phyloP scores from a whole-genome alignment of 2,888 invertebrate species.

The Tubulanus polymorphus region DNA sequence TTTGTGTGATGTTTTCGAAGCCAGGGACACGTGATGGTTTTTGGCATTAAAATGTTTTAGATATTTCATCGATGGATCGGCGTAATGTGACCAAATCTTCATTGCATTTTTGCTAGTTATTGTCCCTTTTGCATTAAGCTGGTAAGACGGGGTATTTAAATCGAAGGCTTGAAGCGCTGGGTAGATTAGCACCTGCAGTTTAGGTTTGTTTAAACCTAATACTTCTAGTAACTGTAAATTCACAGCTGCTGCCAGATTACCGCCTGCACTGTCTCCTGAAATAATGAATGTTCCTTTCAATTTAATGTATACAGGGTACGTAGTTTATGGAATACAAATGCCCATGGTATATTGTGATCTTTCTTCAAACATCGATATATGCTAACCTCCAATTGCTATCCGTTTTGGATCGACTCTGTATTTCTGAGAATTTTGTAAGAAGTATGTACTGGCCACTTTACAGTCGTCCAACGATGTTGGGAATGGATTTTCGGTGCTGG shows the following conservation, averaged over 20 bases:
- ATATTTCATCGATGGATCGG: conserved; percentile 24
- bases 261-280: conserved; percentile 9
- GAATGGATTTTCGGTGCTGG: conserved; percentile 1
- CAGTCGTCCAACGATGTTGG: conserved; percentile 1
- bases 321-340: no score
- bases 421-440: no score
- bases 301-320: no score
- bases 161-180: conserved; percentile 50
- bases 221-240: not conserved
- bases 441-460: not conserved
- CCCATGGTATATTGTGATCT: no score
- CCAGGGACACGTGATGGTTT: conserved; percentile 31
- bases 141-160: conserved; percentile 36
- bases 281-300: no score
- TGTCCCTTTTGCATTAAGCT: conserved; percentile 14
- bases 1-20: conserved; percentile 26
- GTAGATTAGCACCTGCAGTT: conserved; percentile 40
- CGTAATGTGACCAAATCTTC: conserved; percentile 17
- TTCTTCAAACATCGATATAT: no score
- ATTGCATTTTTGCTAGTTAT: conserved; percentile 19
- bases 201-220: no score
- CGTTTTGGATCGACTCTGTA: conserved; percentile 8
- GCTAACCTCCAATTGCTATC: conserved; percentile 7
- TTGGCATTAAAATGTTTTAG: no score
- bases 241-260: conserved; percentile 7